Evolutionary conservation across 2,113 vertebrate species (phyloP).

Genomic region (Sclerurus mexicanus): DNA sequence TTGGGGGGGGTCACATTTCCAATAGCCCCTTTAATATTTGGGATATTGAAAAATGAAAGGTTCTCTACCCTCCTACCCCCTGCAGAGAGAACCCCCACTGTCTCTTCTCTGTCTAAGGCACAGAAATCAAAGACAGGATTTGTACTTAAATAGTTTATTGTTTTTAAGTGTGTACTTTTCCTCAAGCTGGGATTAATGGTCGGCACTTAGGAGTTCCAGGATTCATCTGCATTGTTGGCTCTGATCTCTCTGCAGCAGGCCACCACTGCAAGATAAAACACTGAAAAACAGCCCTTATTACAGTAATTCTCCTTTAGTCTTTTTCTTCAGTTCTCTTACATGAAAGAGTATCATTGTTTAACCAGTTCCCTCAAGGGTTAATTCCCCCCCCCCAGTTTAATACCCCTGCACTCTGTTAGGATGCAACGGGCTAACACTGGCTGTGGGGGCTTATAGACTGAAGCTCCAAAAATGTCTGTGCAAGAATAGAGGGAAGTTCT

Average conservation of each 20-base stretch:
- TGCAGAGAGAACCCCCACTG: neutral
- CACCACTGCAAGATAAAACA: neutral
- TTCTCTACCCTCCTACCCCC: neutral
- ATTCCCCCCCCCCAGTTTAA: neutral
- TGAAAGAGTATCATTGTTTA: constrained; percentile 29
- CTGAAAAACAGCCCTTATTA: neutral
- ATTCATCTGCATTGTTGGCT: neutral
- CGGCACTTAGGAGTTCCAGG: neutral
- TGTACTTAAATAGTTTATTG: constrained; percentile 17
- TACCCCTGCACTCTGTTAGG: neutral
- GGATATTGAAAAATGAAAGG: neutral
- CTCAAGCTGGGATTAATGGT: constrained; percentile 41
- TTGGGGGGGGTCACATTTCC: neutral
- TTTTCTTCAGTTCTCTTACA: constrained; percentile 8
- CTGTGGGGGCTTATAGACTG: neutral
- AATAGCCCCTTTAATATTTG: neutral
- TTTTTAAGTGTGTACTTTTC: constrained; percentile 32
- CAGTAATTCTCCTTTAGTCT: neutral
- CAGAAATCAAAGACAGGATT: constrained; percentile 22
- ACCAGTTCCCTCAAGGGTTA: neutral
- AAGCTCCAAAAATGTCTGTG: neutral
- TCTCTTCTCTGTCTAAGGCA: neutral
- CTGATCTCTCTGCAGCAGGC: neutral
- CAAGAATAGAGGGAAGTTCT: neutral
- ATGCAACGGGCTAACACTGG: neutral